These are phyloP conservation scores for Villa cingulata DNA, from an alignment of 2,888 invertebrate species.

Conservation along the genomic window DNA sequence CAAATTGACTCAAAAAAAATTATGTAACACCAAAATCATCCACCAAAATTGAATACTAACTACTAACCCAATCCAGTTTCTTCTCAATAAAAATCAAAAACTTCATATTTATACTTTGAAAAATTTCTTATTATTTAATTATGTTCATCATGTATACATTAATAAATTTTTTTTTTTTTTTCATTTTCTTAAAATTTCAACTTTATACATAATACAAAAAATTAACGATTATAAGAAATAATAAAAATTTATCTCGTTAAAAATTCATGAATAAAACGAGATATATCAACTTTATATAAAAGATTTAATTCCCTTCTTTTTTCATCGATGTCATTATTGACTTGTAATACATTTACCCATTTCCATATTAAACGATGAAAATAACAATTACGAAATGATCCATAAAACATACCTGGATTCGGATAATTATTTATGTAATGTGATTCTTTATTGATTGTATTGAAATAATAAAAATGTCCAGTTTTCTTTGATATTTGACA, in stretches of 20 bases:
- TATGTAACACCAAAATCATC: too few relatives aligned
- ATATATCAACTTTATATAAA: background rate
- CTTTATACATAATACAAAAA: too few relatives aligned
- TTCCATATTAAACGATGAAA: constrained; percentile 28
- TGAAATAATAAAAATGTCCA: constrained; percentile 26
- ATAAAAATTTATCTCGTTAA: background rate
- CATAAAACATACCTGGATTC: constrained; percentile 19
- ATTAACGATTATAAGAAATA: too few relatives aligned
- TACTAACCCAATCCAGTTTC: too few relatives aligned
- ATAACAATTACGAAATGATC: constrained; percentile 30
- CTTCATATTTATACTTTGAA: too few relatives aligned
- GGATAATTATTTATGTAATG: constrained; percentile 20
- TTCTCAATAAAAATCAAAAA: too few relatives aligned
- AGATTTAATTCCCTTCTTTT: background rate
- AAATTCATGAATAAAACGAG: background rate
- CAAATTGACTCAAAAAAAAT: too few relatives aligned
- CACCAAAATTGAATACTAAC: too few relatives aligned
- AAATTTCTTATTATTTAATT: too few relatives aligned
- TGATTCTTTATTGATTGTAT: constrained; percentile 18
- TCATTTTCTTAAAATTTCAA: too few relatives aligned
- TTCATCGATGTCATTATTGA: constrained; percentile 22
- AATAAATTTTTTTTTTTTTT: too few relatives aligned
- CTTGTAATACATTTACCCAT: constrained; percentile 31
- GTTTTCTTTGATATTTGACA: constrained; percentile 23
- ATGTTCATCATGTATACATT: too few relatives aligned